Evolutionary conservation across 2,113 vertebrate species (phyloP).

Genomic region (Rhea americana): DNA sequence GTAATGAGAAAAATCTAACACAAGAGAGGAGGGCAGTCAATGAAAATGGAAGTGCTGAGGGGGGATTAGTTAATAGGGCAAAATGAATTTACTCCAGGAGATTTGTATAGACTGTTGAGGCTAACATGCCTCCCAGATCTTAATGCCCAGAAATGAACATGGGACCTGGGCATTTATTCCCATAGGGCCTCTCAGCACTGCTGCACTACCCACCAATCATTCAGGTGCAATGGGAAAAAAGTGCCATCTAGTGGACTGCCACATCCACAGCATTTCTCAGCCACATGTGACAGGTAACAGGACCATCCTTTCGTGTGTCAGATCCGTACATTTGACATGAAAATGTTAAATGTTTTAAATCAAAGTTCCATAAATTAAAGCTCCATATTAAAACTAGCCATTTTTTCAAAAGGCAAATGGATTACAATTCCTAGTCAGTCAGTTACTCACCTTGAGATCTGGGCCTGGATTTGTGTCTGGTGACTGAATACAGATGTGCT

Average conservation of each 20-base stretch:
- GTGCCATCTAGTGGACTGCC: not conserved
- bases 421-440: not conserved
- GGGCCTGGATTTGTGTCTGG: not conserved
- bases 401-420: not conserved
- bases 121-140: fast-evolving
- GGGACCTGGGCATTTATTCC: fast-evolving
- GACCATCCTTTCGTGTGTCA: fast-evolving
- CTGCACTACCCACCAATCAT: not conserved
- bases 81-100: not conserved
- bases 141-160: not conserved
- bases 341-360: not conserved
- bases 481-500: not conserved
- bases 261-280: not conserved
- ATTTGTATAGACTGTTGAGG: not conserved
- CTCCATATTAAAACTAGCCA: not conserved
- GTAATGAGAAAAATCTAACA: not conserved
- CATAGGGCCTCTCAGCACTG: not conserved
- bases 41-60: not conserved
- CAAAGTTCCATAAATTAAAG: not conserved
- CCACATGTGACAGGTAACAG: fast-evolving
- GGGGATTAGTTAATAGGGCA: not conserved
- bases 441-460: not conserved
- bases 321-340: fast-evolving
- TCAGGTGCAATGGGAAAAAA: not conserved
- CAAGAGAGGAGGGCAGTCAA: not conserved